A percentile compares a stretch with the other conserved stretches of the same genome.
phyloP scores from a whole-genome alignment of 2,113 vertebrate species.

The Gymnobelideus leadbeateri region DNA sequence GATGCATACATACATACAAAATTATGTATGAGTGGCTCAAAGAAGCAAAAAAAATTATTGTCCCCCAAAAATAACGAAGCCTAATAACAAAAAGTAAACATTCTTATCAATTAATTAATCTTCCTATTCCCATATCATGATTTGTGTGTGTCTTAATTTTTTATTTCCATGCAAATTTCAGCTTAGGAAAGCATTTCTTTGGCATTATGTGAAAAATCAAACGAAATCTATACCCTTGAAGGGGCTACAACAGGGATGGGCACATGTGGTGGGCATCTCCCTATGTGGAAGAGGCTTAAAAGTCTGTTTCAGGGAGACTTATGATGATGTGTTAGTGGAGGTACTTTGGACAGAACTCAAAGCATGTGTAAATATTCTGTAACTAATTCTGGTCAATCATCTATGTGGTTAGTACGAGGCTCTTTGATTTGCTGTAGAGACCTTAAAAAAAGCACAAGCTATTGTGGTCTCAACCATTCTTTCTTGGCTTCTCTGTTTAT shows the following conservation, averaged over 20 bases:
- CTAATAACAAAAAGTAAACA: conserved; percentile 3
- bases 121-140: conserved; percentile 33
- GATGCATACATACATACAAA: conserved; percentile 18
- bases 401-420: neutral
- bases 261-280: neutral
- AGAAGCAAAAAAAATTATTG: conserved; percentile 17
- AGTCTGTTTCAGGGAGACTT: neutral
- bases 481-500: neutral
- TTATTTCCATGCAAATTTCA: conserved; percentile 31
- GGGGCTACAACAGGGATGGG: neutral
- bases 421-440: neutral
- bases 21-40: conserved; percentile 13
- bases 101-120: conserved; percentile 23
- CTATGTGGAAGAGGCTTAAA: neutral
- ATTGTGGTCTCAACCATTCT: neutral
- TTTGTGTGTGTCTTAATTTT: conserved; percentile 42
- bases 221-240: neutral
- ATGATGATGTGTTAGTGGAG: neutral
- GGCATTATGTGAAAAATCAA: neutral
- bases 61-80: conserved; percentile 36
- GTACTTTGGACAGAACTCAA: neutral
- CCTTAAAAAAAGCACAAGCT: neutral
- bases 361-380: neutral
- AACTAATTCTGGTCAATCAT: neutral
- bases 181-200: conserved; percentile 41